These are phyloP conservation scores for Scaptomyza polygonia DNA, from an alignment of 2,888 invertebrate species.

Conservation along the genomic window DNA sequence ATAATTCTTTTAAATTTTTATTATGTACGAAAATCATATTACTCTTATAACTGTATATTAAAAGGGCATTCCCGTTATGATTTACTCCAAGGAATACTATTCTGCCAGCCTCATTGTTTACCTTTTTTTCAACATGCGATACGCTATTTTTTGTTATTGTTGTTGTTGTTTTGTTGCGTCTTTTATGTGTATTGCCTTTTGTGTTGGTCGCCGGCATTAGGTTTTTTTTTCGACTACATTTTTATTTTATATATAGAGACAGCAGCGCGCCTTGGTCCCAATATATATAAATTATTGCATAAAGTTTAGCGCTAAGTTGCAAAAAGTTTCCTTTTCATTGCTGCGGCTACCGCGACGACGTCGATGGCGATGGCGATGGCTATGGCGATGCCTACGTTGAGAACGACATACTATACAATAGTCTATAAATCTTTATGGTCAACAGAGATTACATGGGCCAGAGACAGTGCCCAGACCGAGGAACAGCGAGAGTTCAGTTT, in stretches of 20 bases:
- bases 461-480: constrained; percentile 32
- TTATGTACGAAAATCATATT: background rate
- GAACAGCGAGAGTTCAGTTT: background rate
- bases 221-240: constrained; percentile 50
- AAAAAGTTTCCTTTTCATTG: constrained; percentile 81
- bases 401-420: constrained; percentile 77
- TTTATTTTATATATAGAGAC: constrained; percentile 17
- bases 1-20: too few species aligned
- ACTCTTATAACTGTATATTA: background rate
- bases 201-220: constrained; percentile 65
- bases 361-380: constrained; percentile 15
- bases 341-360: constrained; percentile 58
- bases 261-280: constrained; percentile 50
- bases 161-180: constrained; percentile 44
- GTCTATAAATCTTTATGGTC: constrained; percentile 81
- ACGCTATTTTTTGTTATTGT: constrained; percentile 38
- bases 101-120: background rate
- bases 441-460: constrained; percentile 79
- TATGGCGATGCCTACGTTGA: constrained; percentile 24
- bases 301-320: constrained; percentile 82
- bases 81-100: background rate
- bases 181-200: constrained; percentile 70
- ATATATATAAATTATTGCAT: constrained; percentile 82
- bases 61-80: constrained; percentile 41
- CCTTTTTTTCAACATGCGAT: constrained; percentile 39